Conservation (phyloP, 2,113 vertebrate genomes). For the Heloderma charlesbogerti region DNA sequence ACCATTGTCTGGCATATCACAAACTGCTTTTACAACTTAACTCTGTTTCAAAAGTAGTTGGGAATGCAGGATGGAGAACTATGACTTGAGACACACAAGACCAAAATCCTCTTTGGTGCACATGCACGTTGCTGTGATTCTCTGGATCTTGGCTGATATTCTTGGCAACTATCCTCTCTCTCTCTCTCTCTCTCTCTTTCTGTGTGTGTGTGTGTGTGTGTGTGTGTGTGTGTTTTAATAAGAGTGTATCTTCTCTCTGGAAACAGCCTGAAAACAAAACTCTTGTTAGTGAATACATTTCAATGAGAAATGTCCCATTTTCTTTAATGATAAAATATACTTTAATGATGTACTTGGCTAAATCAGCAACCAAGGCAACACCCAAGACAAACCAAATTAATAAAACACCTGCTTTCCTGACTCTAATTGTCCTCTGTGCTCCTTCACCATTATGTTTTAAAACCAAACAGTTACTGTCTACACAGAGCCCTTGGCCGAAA, state of each 20-base stretch:
- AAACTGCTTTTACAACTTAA: not conserved
- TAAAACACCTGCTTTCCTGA: conserved; percentile 63
- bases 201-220: not conserved
- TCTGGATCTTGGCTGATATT: not conserved
- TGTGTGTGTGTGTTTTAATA: conserved; percentile 30
- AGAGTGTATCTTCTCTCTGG: conserved; percentile 50
- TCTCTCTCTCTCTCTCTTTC: too few relatives aligned
- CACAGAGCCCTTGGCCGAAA: conserved; percentile 62
- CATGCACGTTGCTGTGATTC: not conserved
- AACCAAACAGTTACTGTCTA: conserved; percentile 66
- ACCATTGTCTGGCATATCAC: not conserved
- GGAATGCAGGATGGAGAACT: not conserved
- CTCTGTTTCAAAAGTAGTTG: not conserved
- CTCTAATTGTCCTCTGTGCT: conserved; percentile 61
- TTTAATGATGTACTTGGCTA: conserved; percentile 61
- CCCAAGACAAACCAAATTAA: conserved; percentile 55
- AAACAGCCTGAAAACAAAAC: conserved; percentile 55
- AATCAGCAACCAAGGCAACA: conserved; percentile 51
- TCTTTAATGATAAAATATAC: conserved; percentile 55
- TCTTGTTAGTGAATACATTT: conserved; percentile 52
- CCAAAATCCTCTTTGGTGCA: not conserved
- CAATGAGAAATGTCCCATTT: conserved; percentile 44
- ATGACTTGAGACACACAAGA: not conserved
- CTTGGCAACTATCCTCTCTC: not conserved
- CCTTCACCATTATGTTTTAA: conserved; percentile 54